Base-by-base conservation (phyloP, 2,113 vertebrate genomes). In the Chelonoidis abingdonii region DNA sequence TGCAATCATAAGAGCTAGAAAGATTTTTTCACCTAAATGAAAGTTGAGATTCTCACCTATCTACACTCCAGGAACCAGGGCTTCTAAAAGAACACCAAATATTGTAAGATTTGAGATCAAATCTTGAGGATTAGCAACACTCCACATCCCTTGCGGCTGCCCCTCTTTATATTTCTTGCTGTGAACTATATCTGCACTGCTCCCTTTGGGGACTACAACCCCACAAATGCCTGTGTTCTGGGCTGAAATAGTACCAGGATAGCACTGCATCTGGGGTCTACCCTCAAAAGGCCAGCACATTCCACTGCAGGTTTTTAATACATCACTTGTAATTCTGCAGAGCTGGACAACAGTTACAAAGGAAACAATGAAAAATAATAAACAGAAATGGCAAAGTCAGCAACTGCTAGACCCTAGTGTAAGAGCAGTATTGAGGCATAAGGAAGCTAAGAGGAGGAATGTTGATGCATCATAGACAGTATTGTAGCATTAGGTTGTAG, bases 401-500 rank as follows among this genome's bases (percentile, higher is more conserved):
- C 31, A 65, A 31, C 59, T 2, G 21, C 16, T 22, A 72, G 69
- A n/a, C 5, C 69, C 69, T 10, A 75, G 38, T 75, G 11, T n/a
- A 75, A 75, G 69, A 10, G 69, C n/a, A 24, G 22, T 75, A 41
- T 24, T 75, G n/a, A 41, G 38, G 5, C 10, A 22, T 24, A 75
- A 75, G 8, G 38, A 75, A 38, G n/a, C 10, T 41, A 75, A 93
- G 75, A 93, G 1, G 84, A 88, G 38, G 1, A 85, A 11, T 78
- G 53, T 35, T 90, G 91, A 91, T 90, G 53, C 50, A 79, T 75
- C 54, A 94, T 57, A 94, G n/a, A 79, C 47, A 79, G 16, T 57
- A 81, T 83, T 84, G 24, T 62, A 89, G 89, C 82, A 96, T 93
- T 94, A 94, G 85, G 76, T 12, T 83, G 54, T 21, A 86, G 89